phyloP scores from a whole-genome alignment of 2,113 vertebrate species.

The Paraplagusia blochii region DNA sequence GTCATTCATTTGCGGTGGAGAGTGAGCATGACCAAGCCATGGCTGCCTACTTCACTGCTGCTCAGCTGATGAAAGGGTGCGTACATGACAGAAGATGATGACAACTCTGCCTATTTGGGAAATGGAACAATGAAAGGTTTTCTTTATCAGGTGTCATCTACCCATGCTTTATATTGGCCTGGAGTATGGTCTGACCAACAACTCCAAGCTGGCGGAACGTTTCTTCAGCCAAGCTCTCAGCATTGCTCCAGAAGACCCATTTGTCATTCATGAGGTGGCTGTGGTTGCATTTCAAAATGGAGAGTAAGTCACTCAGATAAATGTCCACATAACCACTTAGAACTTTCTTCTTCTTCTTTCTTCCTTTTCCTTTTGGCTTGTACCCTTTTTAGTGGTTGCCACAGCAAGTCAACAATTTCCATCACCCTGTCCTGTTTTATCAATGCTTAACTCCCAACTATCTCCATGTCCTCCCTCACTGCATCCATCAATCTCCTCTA shows the following conservation, averaged over 20 bases:
- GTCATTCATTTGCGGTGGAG: constrained; percentile 96
- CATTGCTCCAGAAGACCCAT: constrained; percentile 97
- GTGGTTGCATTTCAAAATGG: constrained; percentile 98
- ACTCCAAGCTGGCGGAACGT: constrained; percentile 94
- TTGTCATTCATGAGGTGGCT: constrained; percentile 97
- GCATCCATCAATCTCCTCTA: no score
- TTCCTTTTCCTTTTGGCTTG: no score
- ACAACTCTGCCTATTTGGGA: no score
- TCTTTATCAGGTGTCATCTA: constrained; percentile 85
- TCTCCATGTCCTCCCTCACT: no score
- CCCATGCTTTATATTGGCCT: constrained; percentile 98
- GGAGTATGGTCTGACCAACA: constrained; percentile 98
- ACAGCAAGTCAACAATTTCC: no score
- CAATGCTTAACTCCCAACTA: no score
- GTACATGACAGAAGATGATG: constrained; percentile 11
- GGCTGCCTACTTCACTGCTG: constrained; percentile 97
- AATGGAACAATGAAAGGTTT: not conserved
- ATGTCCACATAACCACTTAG: not conserved
- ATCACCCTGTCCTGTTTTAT: no score
- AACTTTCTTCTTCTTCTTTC: no score
- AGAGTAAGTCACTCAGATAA: constrained; percentile 84
- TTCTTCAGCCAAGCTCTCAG: constrained; percentile 98
- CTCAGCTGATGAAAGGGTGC: constrained; percentile 98
- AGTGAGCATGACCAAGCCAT: constrained; percentile 98
- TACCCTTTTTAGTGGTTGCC: no score